Base-by-base conservation (phyloP, 2,888 invertebrate species). In the Hemistola chrysoprasaria region DNA sequence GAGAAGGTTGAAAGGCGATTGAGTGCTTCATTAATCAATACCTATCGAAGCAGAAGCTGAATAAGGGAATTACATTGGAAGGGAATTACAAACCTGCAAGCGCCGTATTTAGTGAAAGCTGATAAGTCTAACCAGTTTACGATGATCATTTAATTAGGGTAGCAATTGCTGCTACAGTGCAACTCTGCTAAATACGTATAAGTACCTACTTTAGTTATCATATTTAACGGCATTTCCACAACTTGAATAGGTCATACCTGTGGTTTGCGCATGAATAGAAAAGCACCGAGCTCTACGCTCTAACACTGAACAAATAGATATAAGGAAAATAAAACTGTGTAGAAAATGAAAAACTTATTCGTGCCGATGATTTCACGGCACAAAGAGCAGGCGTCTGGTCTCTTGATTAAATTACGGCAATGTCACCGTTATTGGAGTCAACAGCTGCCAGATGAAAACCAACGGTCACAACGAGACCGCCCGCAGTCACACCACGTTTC, bases 401-500 rank as follows among this genome's bases (percentile, higher is more conserved):
- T 37, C 51, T 49, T 52, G 47, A 58, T 58, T 54, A 51, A 53
- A 58, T 60, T 50, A 58, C 46, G 49, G 38, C 55, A 49, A 47
- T 64, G 65, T 66, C 68, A 63, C 58, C 63, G 70, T 63, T 69
- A 65, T 56, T 52, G 54, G 38, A 47, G 52, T 40, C 53, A 52
- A 45, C 50, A 44, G 43, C 39, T 42, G 42, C 37, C 45, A 48
- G 35, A 31, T 30, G 35, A 27, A 29, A 29, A 23, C 38, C 38
- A 38, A 41, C 47, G 51, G 40, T 52, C 45, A 46, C 44, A 65
- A 59, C 44, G 59, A 56, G 58, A 63, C 45, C 58, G 51, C 53
- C 56, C 40, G 53, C 56, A 58, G 53, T 40, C 40, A 61, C 59
- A 65, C 64, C 65, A 69, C 53, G 64, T 69, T 74, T 75, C 65